phyloP scores from a whole-genome alignment of 2,797 vertebrate species.

The Cheracebus regulus region DNA sequence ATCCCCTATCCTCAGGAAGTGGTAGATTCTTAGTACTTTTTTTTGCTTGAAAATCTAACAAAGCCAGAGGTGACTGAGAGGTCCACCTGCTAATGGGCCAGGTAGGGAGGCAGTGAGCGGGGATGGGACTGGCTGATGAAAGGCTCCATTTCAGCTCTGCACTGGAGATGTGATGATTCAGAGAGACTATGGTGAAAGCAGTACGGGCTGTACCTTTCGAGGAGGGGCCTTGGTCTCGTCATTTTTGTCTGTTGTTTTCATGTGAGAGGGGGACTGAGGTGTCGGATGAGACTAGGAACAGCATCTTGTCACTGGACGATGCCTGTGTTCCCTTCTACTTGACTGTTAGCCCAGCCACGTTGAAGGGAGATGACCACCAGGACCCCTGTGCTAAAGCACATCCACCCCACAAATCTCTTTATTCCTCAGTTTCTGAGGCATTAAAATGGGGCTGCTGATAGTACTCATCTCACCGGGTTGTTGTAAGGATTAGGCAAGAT shows the following conservation, averaged over 20 bases:
- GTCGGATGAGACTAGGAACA: not conserved
- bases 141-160: not conserved
- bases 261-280: not conserved
- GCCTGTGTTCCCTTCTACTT: not conserved
- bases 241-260: not conserved
- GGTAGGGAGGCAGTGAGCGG: not conserved
- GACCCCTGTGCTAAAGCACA: not conserved
- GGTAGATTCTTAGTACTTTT: not conserved
- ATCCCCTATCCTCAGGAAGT: not conserved
- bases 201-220: not conserved
- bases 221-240: not conserved
- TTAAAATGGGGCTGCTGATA: not conserved
- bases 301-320: not conserved
- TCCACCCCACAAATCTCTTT: not conserved
- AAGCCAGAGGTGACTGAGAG: not conserved
- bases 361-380: not conserved
- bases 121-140: not conserved
- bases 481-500: not conserved
- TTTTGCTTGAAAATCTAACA: not conserved
- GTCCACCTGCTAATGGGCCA: not conserved
- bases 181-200: not conserved
- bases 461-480: not conserved
- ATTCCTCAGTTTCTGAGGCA: not conserved
- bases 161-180: not conserved
- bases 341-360: fast-evolving